phyloP scores from a whole-genome alignment of 2,888 invertebrate genomes.

The Phrixothrix hirtus region DNA sequence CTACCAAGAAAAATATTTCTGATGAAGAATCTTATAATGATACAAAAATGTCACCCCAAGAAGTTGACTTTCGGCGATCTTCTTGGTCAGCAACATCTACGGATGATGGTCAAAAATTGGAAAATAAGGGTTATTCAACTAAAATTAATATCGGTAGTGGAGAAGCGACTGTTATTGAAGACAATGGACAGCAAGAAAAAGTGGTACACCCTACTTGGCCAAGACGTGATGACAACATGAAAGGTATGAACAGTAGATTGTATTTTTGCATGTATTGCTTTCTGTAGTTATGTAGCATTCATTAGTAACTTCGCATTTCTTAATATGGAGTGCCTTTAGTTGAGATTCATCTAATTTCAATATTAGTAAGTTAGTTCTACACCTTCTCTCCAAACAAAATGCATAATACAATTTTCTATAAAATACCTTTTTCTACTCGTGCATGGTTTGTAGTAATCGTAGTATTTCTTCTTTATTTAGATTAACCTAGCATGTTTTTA shows the following conservation, averaged over 20 bases:
- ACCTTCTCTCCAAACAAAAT: too few relatives aligned
- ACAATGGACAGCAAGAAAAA: constrained; percentile 30
- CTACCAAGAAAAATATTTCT: constrained; percentile 36
- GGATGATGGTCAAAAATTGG: constrained; percentile 52
- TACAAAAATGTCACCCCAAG: constrained; percentile 33
- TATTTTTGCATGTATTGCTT: not conserved
- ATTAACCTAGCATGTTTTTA: constrained; percentile 25
- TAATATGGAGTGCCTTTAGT: too few relatives aligned
- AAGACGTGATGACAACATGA: constrained; percentile 44
- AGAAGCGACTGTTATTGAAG: constrained; percentile 55
- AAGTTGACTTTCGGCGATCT: constrained; percentile 35
- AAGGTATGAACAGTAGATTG: constrained; percentile 42
- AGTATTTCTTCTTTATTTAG: constrained; percentile 26
- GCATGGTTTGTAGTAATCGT: constrained; percentile 38
- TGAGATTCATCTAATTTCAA: too few relatives aligned
- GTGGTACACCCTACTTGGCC: constrained; percentile 48
- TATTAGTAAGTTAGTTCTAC: too few relatives aligned
- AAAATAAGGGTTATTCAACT: constrained; percentile 61
- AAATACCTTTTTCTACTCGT: constrained; percentile 42
- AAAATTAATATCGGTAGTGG: constrained; percentile 61
- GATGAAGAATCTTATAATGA: constrained; percentile 22
- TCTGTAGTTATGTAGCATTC: constrained; percentile 10
- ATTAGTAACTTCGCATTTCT: constrained; percentile 4
- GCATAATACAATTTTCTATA: constrained; percentile 5
- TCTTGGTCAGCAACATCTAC: constrained; percentile 57